Percentiles rank a stretch among this genome's conserved stretches.
Evolutionary conservation across 1,140 invertebrate genomes (phyloP).

Genomic region (Sitodiplosis mosellana): DNA sequence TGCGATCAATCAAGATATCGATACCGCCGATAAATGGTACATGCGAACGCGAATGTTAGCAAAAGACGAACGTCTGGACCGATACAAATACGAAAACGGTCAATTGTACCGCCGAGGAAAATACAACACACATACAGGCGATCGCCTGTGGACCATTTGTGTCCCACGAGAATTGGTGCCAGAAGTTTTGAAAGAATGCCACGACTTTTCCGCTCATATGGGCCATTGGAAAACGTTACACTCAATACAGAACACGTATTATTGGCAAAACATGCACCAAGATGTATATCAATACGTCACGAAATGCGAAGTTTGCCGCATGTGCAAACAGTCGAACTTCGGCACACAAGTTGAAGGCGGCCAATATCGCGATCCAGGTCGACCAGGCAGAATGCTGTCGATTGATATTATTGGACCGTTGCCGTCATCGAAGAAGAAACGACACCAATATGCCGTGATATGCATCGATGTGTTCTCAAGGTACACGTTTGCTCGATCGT

Average conservation of each 20-base stretch:
- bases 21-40: neutral
- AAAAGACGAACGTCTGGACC: constrained; percentile 1
- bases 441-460: constrained; percentile 1
- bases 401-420: constrained; percentile 3
- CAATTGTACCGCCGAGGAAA: neutral
- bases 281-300: too few species aligned
- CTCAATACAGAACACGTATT: too few species aligned
- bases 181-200: too few species aligned
- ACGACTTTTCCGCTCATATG: too few species aligned
- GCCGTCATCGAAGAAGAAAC: constrained; percentile 1
- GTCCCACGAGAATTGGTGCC: too few species aligned
- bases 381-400: constrained; percentile 4
- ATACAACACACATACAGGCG: too few species aligned
- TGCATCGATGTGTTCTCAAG: constrained; percentile 7
- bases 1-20: neutral
- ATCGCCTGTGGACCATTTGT: too few species aligned
- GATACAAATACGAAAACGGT: constrained; percentile 4
- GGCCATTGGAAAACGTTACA: too few species aligned
- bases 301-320: too few species aligned
- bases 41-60: neutral
- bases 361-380: neutral
- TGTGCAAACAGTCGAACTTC: neutral
- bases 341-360: too few species aligned
- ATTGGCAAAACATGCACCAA: too few species aligned
- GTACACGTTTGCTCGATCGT: constrained; percentile 3